Evolutionary conservation across 2,113 vertebrate genomes (phyloP), one percentile per base, ranked within the genome.

Genomic region (Corydoras maculifer): DNA sequence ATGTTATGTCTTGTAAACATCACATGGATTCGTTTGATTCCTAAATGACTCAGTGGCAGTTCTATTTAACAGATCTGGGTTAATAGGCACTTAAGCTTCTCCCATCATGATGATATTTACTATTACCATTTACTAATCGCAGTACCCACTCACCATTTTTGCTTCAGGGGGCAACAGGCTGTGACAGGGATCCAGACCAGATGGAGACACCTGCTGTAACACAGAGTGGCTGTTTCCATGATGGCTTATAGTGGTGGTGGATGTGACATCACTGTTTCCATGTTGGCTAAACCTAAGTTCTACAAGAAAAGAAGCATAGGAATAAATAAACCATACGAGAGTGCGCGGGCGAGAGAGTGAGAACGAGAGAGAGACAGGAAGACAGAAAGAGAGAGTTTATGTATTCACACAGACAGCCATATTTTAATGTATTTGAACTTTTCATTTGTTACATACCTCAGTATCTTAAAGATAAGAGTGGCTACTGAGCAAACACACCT

Each of bases 131-230:
- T 25, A 1, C 18, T 25, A 1, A 25, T 25, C 18, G 18, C 11
- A 50, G 9, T 29, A 58, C n/a, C 9, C 3, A 67, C 65, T 97
- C 93, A 99, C 97, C 97, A 99, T 97, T 90, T 99, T 99, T 84
- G 90, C 88, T 80, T 99, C 95, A 82, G 95, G 92, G 74, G 95
- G 94, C 89, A 99, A 90, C 85, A 99, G 86, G 85, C 86, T 90
- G 86, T 98, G 96, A 90, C 93, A 84, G 1, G 92, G 92, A 88
- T 98, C 96, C 93, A 98, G 83, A 75, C 89, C 78, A 67, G 89
- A 92, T n/a, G 97, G 95, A 82, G 97, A 98, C 85, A 98, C 95
- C 87, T 98, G 95, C 85, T 98, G 97, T 78, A 98, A 90, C 75
- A 96, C 92, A 0, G 94, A 92, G 81, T 96, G 96, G 90, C 94